Evolutionary conservation across 2,888 invertebrate species (phyloP), one percentile per base, ranked within the genome.

Genomic region (Patella pellucida): DNA sequence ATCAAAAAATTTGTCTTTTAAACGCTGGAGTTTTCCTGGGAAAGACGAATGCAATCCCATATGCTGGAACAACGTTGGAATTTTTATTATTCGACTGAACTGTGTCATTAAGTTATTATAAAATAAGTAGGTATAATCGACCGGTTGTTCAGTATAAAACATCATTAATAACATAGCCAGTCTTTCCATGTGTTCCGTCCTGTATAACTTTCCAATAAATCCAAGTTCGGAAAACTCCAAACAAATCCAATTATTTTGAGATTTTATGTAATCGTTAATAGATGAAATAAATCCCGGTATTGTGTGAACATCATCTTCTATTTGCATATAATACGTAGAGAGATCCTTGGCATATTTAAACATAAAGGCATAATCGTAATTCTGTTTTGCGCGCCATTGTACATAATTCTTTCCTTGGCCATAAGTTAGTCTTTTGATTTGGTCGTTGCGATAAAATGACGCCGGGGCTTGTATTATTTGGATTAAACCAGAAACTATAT

Each of bases 381-480:
- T 91, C 83, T 91, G 91, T 78, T 91, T 91, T 14, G 91, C 84
- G 41, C 91, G 82, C 91, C 91, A 91, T 70, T 86, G 79, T 1
- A 90, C 87, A 68, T 78, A 78, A n/a, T 69, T 2, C 5, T 56
- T n/a, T 15, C n/a, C 16, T 52, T 78, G 78, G 7, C 69, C 71
- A 19, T 78, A 78, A n/a, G 78, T 78, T 11, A 56, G 72, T 23
- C 75, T 76, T 2, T 74, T 78, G 31, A 78, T 54, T 31, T 76
- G 12, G 11, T 51, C 16, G 3, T 52, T 71, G n/a, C 69, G 51
- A 52, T 78, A 78, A 27, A 73, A 69, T 5, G 62, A 51, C 3
- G 12, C 1, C 0, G 83, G 79, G 1, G 89, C 87, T 69, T 88
- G 86, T 23, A 91, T 85, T 3, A 91, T 84, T 68, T 89, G 88